Evolutionary conservation across 1,140 invertebrate genomes (phyloP).

Genomic region (Gyrodactylus bullatarudis): DNA sequence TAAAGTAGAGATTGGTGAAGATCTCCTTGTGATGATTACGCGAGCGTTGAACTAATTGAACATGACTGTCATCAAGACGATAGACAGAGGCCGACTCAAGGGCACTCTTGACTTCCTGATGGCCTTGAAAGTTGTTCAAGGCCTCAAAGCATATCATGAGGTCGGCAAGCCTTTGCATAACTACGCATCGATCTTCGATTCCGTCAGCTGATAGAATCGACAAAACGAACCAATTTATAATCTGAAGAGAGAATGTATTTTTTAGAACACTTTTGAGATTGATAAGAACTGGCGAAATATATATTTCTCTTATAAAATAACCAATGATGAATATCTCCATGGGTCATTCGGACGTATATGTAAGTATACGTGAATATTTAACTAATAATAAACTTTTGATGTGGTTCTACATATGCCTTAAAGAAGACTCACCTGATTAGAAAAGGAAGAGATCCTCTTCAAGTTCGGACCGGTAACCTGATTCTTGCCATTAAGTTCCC

Average conservation of each 20-base stretch:
- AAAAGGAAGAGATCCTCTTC: not conserved
- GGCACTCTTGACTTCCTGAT: not conserved
- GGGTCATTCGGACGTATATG: too few relatives aligned
- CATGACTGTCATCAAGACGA: not conserved
- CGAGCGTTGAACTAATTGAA: not conserved
- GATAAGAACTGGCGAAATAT: too few relatives aligned
- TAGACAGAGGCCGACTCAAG: not conserved
- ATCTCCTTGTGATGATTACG: not conserved
- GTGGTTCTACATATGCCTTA: too few relatives aligned
- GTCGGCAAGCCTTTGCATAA: not conserved
- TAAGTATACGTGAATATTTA: too few relatives aligned
- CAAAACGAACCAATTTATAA: not conserved
- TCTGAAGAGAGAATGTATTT: not conserved
- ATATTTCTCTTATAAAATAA: too few relatives aligned
- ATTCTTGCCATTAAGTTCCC: not conserved
- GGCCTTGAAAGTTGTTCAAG: not conserved
- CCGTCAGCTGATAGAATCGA: not conserved
- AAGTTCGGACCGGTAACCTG: not conserved
- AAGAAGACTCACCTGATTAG: not conserved
- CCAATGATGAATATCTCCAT: too few relatives aligned
- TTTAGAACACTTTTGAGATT: too few relatives aligned
- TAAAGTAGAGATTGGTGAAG: not conserved
- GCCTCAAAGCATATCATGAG: not conserved
- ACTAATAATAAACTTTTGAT: too few relatives aligned
- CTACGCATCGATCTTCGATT: not conserved